Evolutionary conservation across 2,888 invertebrate species (phyloP), one percentile per base, ranked within the genome.

Genomic region (Nycteola revayana): DNA sequence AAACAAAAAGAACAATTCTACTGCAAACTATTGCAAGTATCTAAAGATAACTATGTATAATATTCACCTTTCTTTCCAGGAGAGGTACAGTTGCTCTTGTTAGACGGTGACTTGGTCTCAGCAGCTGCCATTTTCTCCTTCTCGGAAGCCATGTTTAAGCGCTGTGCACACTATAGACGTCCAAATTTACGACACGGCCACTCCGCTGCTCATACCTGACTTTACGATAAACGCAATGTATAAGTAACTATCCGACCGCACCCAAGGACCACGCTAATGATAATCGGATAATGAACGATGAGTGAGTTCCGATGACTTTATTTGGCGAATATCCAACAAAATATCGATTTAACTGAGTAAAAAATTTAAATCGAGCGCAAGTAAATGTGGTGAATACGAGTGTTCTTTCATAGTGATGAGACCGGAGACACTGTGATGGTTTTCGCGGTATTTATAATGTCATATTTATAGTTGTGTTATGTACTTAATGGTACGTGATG

Each of bases 81-180:
- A 40, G 89, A 87, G 35, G 87, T 77, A 68, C 82, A 83, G 75
- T 88, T 88, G 66, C 77, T 81, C 74, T 77, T 84, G 68, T 82
- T 84, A 33, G 83, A 80, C 25, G 87, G 85, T 45, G 88, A 87
- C 67, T 87, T 87, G 49, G 76, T 58, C 50, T 85, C 86, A 42
- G 81, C 76, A 34, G 82, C 75, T 43, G 86, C 87, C 87, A 88
- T 88, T 67, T 86, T 87, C 72, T 80, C 85, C 64, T 87, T 87
- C 62, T 86, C 87, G 48, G 85, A 75, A 61, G 78, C 80, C 87
- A 88, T 87, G 59, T 40, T 70, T 55, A 64, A 66, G 66, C 68
- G 67, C 60, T 58, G 60, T 49, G 48, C 60, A 60, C 64, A 66
- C 66, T 61, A n/a, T n/a, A 51, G 51, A 58, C 62, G 50, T 55